Evolutionary conservation across 2,797 vertebrate genomes (phyloP).

Genomic region (Euthynnus affinis): DNA sequence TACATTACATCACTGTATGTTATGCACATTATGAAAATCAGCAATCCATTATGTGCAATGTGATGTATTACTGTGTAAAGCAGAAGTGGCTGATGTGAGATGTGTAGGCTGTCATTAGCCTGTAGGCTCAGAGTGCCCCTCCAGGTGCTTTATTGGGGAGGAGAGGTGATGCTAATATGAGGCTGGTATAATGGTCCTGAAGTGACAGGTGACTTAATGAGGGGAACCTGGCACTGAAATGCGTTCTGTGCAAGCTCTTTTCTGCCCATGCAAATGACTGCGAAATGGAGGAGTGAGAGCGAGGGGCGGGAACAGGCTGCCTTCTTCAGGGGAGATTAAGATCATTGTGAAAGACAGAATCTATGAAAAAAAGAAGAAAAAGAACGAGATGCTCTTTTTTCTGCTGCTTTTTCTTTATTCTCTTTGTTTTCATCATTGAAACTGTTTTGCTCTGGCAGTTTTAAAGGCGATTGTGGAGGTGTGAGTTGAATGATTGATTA

Average conservation of each 20-base stretch:
- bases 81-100: constrained; percentile 72
- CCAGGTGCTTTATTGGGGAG: constrained; percentile 76
- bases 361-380: constrained; percentile 24
- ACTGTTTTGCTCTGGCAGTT: constrained; percentile 50
- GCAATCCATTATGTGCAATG: constrained; percentile 67
- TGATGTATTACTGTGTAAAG: constrained; percentile 63
- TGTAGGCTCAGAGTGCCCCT: constrained; percentile 51
- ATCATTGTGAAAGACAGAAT: constrained; percentile 71
- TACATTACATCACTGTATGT: constrained; percentile 76
- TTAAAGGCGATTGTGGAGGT: constrained; percentile 47
- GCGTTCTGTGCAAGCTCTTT: constrained; percentile 55
- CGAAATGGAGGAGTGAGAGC: constrained; percentile 63
- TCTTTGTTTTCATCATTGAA: constrained; percentile 64
- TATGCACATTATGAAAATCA: constrained; percentile 79
- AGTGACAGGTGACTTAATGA: constrained; percentile 84
- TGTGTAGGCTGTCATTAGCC: constrained; percentile 72
- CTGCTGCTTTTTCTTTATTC: constrained; percentile 47
- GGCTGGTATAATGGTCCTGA: constrained; percentile 76
- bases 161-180: constrained; percentile 77
- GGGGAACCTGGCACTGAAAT: constrained; percentile 72
- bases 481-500: constrained; percentile 66
- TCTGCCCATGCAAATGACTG: constrained; percentile 76
- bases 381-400: constrained; percentile 21
- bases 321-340: constrained; percentile 71
- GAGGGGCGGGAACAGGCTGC: constrained; percentile 53